phyloP scores from a whole-genome alignment of 2,888 invertebrate genomes.

The Papilio elwesi region DNA sequence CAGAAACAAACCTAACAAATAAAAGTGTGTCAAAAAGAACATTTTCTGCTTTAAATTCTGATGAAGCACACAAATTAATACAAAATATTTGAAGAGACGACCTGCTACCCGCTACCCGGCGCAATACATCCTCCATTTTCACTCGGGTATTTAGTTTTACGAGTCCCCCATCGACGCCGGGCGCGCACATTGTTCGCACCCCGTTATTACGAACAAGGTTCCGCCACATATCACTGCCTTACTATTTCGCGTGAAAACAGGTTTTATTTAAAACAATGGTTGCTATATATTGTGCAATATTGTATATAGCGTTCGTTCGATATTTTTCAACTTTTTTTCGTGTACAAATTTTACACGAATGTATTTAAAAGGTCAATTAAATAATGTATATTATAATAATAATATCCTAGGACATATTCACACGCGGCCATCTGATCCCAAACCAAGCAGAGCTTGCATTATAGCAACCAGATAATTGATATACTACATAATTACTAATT shows the following conservation, averaged over 20 bases:
- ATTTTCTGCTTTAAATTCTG: not conserved
- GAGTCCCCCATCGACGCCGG: constrained; percentile 5
- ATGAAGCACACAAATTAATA: not conserved
- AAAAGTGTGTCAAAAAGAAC: too few relatives aligned
- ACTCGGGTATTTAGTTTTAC: constrained; percentile 13
- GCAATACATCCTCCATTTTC: not conserved
- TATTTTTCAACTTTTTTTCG: not conserved
- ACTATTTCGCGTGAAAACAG: constrained; percentile 19
- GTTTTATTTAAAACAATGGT: constrained; percentile 25
- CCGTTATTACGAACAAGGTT: constrained; percentile 4
- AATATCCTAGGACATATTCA: too few relatives aligned
- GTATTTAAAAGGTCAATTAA: too few relatives aligned
- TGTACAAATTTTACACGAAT: too few relatives aligned
- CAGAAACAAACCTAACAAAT: too few relatives aligned
- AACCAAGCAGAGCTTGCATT: too few relatives aligned
- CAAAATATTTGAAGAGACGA: constrained; percentile 1
- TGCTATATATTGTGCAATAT: not conserved
- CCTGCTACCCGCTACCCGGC: not conserved
- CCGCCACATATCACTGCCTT: constrained; percentile 11
- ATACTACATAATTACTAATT: too few relatives aligned
- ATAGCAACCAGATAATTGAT: too few relatives aligned
- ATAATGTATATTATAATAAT: too few relatives aligned
- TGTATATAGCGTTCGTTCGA: not conserved
- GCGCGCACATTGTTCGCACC: constrained; percentile 14
- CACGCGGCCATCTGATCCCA: too few relatives aligned